Evolutionary conservation across 2,797 vertebrate species (phyloP).

Genomic region (Trachurus trachurus): DNA sequence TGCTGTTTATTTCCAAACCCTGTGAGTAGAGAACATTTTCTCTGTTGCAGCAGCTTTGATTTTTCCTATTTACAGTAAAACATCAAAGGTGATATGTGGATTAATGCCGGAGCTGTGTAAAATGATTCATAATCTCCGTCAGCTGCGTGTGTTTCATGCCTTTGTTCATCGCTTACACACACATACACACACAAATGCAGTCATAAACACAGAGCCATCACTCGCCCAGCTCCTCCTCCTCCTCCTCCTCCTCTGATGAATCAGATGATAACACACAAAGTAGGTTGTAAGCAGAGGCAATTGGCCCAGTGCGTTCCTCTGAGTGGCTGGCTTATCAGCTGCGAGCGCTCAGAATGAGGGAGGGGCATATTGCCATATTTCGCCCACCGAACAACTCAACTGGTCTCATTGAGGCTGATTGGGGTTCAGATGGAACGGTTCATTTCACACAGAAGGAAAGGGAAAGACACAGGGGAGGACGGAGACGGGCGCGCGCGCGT

Average conservation of each 20-base stretch:
- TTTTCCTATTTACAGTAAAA: conserved; percentile 11
- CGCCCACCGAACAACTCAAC: conserved; percentile 25
- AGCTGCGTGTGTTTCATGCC: conserved; percentile 14
- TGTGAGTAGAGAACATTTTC: conserved; percentile 3
- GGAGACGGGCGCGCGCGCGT: conserved; percentile 9
- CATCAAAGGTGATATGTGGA: conserved; percentile 38
- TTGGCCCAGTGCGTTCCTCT: conserved; percentile 63
- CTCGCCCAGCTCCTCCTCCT: conserved; percentile 28
- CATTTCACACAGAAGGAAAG: conserved; percentile 58
- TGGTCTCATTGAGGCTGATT: conserved; percentile 68
- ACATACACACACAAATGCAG: conserved; percentile 25
- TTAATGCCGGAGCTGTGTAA: conserved; percentile 15
- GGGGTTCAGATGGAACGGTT: conserved; percentile 72
- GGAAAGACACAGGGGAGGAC: neutral
- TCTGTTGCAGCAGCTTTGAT: conserved; percentile 34
- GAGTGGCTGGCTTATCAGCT: conserved; percentile 68
- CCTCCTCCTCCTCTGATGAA: conserved; percentile 49
- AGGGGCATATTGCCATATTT: conserved; percentile 66
- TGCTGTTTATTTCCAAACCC: conserved; percentile 5
- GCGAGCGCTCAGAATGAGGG: conserved; percentile 48
- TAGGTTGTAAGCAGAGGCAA: conserved; percentile 71
- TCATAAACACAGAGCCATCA: conserved; percentile 41
- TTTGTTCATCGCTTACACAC: conserved; percentile 8
- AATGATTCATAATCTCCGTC: conserved; percentile 28
- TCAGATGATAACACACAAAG: conserved; percentile 67